Percentiles rank a stretch among this genome's conserved stretches.
Evolutionary conservation across 2,797 vertebrate genomes (phyloP).

Genomic region (Philypnodon macrostomus): DNA sequence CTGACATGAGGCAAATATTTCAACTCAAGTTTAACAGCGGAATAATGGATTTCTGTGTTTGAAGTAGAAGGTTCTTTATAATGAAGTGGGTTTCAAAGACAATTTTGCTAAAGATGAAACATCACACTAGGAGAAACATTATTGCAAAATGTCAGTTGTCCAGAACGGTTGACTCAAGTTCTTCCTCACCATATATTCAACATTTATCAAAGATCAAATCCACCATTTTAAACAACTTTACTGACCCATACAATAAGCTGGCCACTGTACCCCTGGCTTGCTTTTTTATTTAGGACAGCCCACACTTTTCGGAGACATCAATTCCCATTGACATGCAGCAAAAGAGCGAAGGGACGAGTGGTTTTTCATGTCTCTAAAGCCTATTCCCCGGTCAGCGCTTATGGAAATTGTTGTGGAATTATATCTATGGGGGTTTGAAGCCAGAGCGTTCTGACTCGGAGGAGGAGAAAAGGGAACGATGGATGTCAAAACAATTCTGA

Average conservation of each 20-base stretch:
- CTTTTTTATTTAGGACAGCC: slow-evolving; percentile 44
- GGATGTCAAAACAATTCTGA: slow-evolving; percentile 71
- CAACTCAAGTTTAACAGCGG: no score
- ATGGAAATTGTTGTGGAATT: slow-evolving; percentile 74
- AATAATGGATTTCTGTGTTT: not conserved
- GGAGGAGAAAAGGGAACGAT: slow-evolving; percentile 54
- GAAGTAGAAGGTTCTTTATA: not conserved
- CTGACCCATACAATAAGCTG: slow-evolving; percentile 18
- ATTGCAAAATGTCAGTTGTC: slow-evolving; percentile 7
- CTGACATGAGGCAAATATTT: no score
- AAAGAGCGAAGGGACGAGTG: slow-evolving; percentile 59
- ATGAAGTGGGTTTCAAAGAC: not conserved
- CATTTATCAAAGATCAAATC: no score
- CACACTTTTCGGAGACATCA: slow-evolving; percentile 62
- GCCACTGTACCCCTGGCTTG: slow-evolving; percentile 20
- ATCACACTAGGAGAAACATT: slow-evolving; percentile 4
- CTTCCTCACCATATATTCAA: slow-evolving; percentile 13
- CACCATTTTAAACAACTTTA: no score
- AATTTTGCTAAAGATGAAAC: slow-evolving; percentile 9
- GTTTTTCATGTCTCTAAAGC: slow-evolving; percentile 61
- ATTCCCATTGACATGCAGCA: slow-evolving; percentile 67
- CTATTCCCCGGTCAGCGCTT: slow-evolving; percentile 61
- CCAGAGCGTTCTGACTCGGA: slow-evolving; percentile 52
- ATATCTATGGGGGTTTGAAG: slow-evolving; percentile 64
- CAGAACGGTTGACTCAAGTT: slow-evolving; percentile 32